Evolutionary conservation across 92 coral and sea anemone genomes (phyloP), one percentile per base, ranked within the genome.

Genomic region (Porites divaricata): DNA sequence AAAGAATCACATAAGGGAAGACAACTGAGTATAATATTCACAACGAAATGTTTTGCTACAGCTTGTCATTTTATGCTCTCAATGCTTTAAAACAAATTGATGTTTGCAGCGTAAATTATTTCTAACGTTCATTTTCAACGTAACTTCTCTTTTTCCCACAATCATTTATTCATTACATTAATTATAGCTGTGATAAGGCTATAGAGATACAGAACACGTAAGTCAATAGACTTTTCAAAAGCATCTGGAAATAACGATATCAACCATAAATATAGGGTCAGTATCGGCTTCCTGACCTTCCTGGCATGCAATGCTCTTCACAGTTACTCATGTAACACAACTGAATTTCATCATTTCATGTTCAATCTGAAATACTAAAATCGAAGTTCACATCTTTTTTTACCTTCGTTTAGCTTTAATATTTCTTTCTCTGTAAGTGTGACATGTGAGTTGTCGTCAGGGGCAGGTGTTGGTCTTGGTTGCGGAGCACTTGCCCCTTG

Each of bases 381-480:
- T 9, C 58, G 58, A 9, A 13, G 11, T 9, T 2, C 15, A 13
- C 58, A 9, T 9, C 58, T 56, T 24, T 51, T 63, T 65, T 66
- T 72, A 21, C 61, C 69, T 67, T 80, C 76, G 81, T 81, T 81
- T 70, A 68, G 74, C 28, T 76, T 76, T 66, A 78, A 25, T 70
- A 75, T 74, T 74, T 63, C 83, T 75, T 74, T 75, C 64, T 84
- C 83, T 74, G 58, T 75, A 14, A 84, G 59, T 45, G 79, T 78
- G 82, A 78, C 58, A 77, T 77, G 82, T 78, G 82, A 71, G 82
- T 19, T 77, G 26, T 77, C 71, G 61, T 70, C 61, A 70, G 70
- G 61, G 82, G 70, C 82, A 49, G 82, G 82, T 77, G 82, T 77
- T 77, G 82, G 82, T 77, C 72, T 77, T 77, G 82, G 70, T 70